A percentile compares a stretch with the other conserved stretches of the same genome.
Conservation (phyloP, 2,888 invertebrate genomes). For the Stictocephala bisonia region DNA sequence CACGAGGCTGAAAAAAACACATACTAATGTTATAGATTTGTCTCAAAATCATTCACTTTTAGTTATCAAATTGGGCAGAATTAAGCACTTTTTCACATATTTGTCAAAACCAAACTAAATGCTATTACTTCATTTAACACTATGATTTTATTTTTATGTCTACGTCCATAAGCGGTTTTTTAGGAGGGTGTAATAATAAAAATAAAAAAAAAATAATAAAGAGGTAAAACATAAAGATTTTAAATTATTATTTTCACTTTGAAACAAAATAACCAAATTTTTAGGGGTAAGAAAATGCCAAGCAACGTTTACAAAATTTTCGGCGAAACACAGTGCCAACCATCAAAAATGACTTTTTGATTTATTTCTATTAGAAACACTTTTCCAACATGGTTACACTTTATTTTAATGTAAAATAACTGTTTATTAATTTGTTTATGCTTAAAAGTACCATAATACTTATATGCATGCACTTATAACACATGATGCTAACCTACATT, state of each 20-base stretch:
- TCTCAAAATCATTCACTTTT: slow-evolving; percentile 7
- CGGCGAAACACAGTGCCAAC: slow-evolving; percentile 6
- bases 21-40: not conserved
- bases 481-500: not conserved
- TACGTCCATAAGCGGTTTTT: too few species aligned
- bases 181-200: too few species aligned
- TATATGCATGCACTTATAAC: not conserved
- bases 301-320: not conserved
- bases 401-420: not conserved
- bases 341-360: slow-evolving; percentile 8
- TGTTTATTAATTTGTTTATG: slow-evolving; percentile 6
- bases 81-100: not conserved
- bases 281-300: slow-evolving; percentile 4
- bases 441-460: slow-evolving; percentile 6
- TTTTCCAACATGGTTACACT: slow-evolving; percentile 1
- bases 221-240: not conserved
- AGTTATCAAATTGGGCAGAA: not conserved
- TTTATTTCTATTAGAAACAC: slow-evolving; percentile 3
- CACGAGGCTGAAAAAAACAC: not conserved
- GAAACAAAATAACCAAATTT: not conserved
- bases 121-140: not conserved
- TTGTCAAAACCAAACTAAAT: not conserved
- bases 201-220: not conserved
- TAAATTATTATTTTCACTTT: not conserved
- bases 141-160: too few species aligned